A percentile compares a stretch with the other conserved stretches of the same genome.
Conservation (phyloP, 2,113 vertebrate genomes). For the Tamias sibiricus region DNA sequence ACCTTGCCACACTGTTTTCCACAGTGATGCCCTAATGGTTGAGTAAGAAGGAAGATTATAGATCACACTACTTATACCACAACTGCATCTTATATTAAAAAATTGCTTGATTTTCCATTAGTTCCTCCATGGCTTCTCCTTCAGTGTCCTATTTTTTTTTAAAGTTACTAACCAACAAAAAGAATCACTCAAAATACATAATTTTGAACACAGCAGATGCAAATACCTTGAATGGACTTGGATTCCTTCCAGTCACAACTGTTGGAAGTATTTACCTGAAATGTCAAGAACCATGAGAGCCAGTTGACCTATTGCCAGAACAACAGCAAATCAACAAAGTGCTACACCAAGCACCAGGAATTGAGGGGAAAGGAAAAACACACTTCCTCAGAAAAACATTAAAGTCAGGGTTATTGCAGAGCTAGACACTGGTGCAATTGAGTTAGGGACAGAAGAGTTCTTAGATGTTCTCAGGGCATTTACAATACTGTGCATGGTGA, state of each 20-base stretch:
- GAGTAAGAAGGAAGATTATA: background rate
- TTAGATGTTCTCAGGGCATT: background rate
- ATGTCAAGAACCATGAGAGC: slow-evolving; percentile 60
- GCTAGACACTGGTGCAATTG: background rate
- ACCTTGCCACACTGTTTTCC: background rate
- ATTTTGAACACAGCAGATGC: background rate
- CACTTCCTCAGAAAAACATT: slow-evolving; percentile 50
- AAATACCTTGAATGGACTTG: slow-evolving; percentile 55
- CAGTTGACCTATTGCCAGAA: slow-evolving; percentile 56
- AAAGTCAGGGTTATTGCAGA: background rate
- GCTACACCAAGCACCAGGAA: background rate
- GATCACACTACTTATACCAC: background rate
- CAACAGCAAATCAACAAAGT: slow-evolving; percentile 59
- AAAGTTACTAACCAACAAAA: slow-evolving; percentile 35
- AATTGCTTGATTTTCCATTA: background rate
- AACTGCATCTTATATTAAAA: background rate
- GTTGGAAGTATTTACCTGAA: slow-evolving; percentile 66
- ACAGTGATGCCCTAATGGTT: background rate
- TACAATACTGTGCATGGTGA: background rate
- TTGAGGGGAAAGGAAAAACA: background rate
- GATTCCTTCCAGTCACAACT: slow-evolving; percentile 58
- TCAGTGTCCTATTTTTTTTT: background rate
- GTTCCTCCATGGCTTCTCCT: background rate
- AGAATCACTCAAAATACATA: slow-evolving; percentile 5
- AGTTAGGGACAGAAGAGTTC: background rate